Conservation (phyloP, 1,140 invertebrate genomes). For the Apis mellifera region DNA sequence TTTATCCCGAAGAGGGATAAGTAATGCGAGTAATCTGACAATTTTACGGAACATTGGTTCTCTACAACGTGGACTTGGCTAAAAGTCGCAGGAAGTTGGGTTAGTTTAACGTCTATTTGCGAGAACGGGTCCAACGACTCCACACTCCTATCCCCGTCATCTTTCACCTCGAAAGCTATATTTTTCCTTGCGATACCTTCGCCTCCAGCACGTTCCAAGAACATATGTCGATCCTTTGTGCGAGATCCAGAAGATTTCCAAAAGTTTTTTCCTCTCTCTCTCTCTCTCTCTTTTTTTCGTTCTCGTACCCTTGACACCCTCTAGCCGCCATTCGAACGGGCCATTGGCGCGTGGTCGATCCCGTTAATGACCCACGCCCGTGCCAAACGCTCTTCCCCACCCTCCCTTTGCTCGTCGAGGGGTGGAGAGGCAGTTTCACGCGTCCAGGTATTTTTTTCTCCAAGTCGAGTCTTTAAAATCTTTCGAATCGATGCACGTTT, state of each 20-base stretch:
- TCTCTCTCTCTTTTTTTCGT: constrained; percentile 35
- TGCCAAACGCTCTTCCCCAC: constrained; percentile 18
- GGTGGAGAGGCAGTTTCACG: background rate
- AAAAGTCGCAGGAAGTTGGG: constrained; percentile 61
- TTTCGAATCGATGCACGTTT: background rate
- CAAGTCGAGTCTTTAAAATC: background rate
- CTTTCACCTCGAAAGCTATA: background rate
- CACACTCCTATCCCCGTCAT: background rate
- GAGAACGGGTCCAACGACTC: background rate
- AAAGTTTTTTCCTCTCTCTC: constrained; percentile 27
- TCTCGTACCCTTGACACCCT: constrained; percentile 16
- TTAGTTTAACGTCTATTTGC: constrained; percentile 65
- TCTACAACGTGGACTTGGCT: constrained; percentile 56
- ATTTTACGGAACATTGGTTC: constrained; percentile 75
- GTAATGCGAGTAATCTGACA: constrained; percentile 61
- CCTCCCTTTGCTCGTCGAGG: too few relatives aligned
- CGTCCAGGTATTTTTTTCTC: too few relatives aligned
- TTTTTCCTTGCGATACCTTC: constrained; percentile 9
- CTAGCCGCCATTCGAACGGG: constrained; percentile 25
- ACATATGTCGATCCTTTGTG: constrained; percentile 68
- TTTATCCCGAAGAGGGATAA: background rate
- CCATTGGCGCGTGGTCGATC: constrained; percentile 72
- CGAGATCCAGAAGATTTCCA: constrained; percentile 25
- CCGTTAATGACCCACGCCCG: constrained; percentile 70
- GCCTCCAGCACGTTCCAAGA: constrained; percentile 49